These are phyloP conservation scores for Paratilapia polleni DNA, from an alignment of 2,113 vertebrate genomes.

Conservation along the genomic window DNA sequence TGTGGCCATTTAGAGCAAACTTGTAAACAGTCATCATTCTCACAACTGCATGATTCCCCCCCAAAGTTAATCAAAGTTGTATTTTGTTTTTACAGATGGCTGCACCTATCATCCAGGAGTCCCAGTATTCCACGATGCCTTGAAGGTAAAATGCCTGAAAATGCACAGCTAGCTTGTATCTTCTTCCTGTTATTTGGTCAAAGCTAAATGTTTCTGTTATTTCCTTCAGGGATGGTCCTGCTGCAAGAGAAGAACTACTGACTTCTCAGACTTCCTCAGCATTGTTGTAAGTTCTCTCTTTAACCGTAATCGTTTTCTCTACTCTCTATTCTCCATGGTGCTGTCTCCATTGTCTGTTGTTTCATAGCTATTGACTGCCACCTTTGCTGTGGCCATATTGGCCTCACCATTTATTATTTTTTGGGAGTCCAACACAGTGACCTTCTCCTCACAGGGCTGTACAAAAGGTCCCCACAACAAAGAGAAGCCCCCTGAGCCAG, in stretches of 20 bases:
- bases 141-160: conserved; percentile 86
- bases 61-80: background rate
- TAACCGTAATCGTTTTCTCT: conserved; percentile 1
- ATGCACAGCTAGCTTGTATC: background rate
- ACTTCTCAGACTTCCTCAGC: conserved; percentile 97
- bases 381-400: background rate
- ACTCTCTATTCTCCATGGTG: background rate
- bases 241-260: conserved; percentile 95
- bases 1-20: background rate
- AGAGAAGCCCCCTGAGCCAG: conserved; percentile 93
- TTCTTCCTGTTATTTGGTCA: conserved; percentile 1
- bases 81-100: conserved; percentile 78
- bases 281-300: conserved; percentile 86
- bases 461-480: conserved; percentile 95
- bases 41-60: background rate
- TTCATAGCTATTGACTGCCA: conserved; percentile 18
- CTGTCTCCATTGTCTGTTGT: conserved; percentile 33
- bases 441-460: conserved; percentile 84
- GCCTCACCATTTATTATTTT: background rate
- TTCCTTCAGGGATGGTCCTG: conserved; percentile 94
- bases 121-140: conserved; percentile 96
- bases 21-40: background rate
- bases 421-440: conserved; percentile 8
- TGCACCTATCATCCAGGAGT: conserved; percentile 96
- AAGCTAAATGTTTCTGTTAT: conserved; percentile 21